Evolutionary conservation across 2,888 invertebrate genomes (phyloP).

Genomic region (Leptarthrus brevirostris): DNA sequence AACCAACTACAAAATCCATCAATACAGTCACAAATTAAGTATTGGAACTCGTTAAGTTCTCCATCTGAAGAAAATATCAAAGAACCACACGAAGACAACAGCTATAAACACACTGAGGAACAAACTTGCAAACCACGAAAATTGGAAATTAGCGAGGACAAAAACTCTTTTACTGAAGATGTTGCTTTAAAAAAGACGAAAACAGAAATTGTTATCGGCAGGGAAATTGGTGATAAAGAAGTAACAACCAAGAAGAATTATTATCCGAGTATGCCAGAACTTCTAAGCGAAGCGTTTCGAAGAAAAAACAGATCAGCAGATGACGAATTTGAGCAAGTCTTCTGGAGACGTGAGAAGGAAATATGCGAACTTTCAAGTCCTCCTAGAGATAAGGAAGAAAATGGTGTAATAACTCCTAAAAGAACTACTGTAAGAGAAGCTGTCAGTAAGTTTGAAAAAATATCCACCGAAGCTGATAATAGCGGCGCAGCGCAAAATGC

Average conservation of each 20-base stretch:
- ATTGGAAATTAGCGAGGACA: neutral
- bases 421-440: conserved; percentile 53
- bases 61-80: neutral
- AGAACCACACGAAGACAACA: neutral
- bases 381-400: neutral
- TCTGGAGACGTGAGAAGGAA: conserved; percentile 52
- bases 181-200: neutral
- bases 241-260: conserved; percentile 29
- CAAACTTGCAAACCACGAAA: neutral
- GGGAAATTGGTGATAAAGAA: neutral
- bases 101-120: neutral
- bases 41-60: conserved; percentile 48
- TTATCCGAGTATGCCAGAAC: conserved; percentile 55
- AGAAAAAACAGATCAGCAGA: conserved; percentile 23
- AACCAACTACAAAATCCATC: neutral
- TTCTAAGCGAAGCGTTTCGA: conserved; percentile 51
- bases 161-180: neutral
- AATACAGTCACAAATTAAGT: conserved; percentile 50
- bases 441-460: conserved; percentile 52
- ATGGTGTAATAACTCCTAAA: conserved; percentile 46
- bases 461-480: conserved; percentile 19
- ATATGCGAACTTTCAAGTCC: conserved; percentile 40
- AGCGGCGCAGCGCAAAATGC: neutral
- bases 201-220: too few relatives aligned
- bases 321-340: conserved; percentile 49